Percentiles rank a stretch among this genome's conserved stretches.
phyloP scores from a whole-genome alignment of 2,113 vertebrate genomes.

The Dasyurus viverrinus region DNA sequence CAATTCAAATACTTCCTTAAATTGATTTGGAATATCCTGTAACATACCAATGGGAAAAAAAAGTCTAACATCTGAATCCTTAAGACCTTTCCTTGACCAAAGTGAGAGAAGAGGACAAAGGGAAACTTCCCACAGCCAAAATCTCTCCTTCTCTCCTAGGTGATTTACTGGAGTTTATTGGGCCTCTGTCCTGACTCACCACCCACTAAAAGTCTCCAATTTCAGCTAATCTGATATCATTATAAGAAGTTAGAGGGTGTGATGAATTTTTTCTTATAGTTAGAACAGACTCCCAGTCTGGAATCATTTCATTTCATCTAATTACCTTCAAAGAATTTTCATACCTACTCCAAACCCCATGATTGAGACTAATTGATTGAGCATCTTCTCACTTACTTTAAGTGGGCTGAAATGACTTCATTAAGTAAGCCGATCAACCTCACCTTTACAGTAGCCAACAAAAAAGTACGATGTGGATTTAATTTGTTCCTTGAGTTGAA shows the following conservation, averaged over 20 bases:
- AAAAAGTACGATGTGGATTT: neutral
- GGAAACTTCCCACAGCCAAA: neutral
- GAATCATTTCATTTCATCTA: neutral
- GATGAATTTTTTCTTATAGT: neutral
- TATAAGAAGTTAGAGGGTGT: neutral
- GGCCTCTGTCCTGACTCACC: neutral
- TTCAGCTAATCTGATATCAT: neutral
- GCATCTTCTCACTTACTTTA: neutral
- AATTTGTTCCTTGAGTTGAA: slow-evolving; percentile 16
- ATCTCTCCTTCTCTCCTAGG: neutral
- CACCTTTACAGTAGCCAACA: neutral
- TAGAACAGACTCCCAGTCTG: neutral
- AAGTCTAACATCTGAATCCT: neutral
- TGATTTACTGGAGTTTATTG: neutral
- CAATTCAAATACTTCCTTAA: neutral
- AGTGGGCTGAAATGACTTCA: neutral
- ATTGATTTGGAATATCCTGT: neutral
- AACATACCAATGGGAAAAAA: neutral
- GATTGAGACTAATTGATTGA: neutral
- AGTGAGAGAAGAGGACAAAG: neutral
- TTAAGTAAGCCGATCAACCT: neutral
- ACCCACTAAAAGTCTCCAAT: too few species aligned
- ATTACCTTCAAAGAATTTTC: neutral
- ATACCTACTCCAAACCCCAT: neutral
- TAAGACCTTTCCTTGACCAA: neutral